Evolutionary conservation across 2,797 vertebrate species (phyloP).

Genomic region (Onychomys torridus): DNA sequence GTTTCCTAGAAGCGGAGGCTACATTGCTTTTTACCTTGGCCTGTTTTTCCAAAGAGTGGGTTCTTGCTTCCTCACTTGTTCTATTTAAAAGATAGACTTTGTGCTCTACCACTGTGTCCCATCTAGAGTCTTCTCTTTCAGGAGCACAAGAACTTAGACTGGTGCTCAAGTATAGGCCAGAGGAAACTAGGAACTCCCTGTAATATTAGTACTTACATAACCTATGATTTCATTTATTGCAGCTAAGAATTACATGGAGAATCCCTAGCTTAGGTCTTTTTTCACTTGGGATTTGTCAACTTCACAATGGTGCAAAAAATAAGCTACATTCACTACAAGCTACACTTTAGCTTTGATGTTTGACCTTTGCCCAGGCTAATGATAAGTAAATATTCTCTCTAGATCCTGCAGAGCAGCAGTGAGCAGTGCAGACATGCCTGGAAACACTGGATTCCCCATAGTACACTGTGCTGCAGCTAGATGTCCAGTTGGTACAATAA

Average conservation of each 20-base stretch:
- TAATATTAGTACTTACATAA: not conserved
- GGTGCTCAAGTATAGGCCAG: not conserved
- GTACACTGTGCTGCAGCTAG: not conserved
- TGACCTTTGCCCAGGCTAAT: not conserved
- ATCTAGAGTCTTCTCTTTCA: not conserved
- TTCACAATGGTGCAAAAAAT: not conserved
- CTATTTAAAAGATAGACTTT: not conserved
- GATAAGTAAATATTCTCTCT: not conserved
- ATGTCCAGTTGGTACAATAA: not conserved
- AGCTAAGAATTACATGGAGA: conserved; percentile 40
- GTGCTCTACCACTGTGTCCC: not conserved
- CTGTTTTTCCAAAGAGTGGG: not conserved
- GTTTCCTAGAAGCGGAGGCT: not conserved
- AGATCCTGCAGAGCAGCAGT: not conserved
- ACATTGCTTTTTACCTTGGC: not conserved
- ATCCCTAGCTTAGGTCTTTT: not conserved
- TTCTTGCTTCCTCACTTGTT: not conserved
- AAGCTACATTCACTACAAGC: not conserved
- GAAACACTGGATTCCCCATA: not conserved
- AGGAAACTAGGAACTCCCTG: not conserved
- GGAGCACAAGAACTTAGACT: not conserved
- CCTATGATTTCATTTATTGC: not conserved
- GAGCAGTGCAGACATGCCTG: not conserved
- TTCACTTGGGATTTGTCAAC: not conserved
- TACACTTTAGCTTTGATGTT: not conserved